Evolutionary conservation across 2,113 vertebrate genomes (phyloP).

Genomic region (Heterotilapia buettikoferi): DNA sequence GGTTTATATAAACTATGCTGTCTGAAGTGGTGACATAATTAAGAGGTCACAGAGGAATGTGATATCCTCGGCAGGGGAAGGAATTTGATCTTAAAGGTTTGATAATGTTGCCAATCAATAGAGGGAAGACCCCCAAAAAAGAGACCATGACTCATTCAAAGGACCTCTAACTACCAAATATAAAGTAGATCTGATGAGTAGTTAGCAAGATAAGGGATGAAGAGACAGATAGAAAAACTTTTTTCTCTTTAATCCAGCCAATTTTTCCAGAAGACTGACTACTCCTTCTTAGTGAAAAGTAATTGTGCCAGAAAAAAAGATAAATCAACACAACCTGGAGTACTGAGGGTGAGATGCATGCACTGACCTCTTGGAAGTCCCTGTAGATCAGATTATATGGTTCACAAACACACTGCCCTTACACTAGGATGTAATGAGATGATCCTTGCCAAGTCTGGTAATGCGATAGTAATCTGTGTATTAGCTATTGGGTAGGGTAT

Average conservation of each 20-base stretch:
- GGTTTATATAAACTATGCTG: background rate
- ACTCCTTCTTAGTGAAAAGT: background rate
- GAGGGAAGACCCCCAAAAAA: background rate
- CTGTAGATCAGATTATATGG: slow-evolving; percentile 14
- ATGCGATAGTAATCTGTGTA: background rate
- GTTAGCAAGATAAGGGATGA: background rate
- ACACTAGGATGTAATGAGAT: slow-evolving; percentile 23
- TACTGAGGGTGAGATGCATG: background rate
- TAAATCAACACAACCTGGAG: background rate
- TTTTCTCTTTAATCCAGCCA: background rate
- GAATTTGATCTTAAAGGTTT: background rate
- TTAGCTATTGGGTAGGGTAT: background rate
- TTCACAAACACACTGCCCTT: background rate
- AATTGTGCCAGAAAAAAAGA: background rate
- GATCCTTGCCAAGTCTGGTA: slow-evolving; percentile 12
- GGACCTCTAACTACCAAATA: background rate
- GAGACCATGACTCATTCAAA: background rate
- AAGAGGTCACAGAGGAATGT: background rate
- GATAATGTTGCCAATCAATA: background rate
- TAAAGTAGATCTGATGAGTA: background rate
- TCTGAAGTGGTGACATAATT: background rate
- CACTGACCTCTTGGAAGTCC: slow-evolving; percentile 1
- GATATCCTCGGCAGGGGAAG: background rate
- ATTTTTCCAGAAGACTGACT: background rate
- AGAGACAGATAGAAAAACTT: background rate